These are phyloP conservation scores for Arenaria interpres DNA, from an alignment of 2,113 vertebrate genomes.

Conservation along the genomic window DNA sequence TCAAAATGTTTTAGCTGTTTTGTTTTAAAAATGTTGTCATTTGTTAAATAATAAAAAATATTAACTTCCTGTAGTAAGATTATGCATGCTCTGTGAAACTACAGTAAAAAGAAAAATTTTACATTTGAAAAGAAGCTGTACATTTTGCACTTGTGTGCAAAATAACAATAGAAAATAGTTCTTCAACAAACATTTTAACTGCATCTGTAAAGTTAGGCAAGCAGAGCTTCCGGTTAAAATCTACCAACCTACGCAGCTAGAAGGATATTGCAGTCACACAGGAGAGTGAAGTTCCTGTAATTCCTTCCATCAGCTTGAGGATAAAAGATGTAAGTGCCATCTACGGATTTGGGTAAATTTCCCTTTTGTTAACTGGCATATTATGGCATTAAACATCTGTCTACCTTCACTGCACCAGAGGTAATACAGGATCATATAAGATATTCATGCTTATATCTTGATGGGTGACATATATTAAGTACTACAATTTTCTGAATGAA, in stretches of 20 bases:
- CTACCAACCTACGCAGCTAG: not conserved
- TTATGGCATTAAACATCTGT: not conserved
- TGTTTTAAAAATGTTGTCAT: not conserved
- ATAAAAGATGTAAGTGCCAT: not conserved
- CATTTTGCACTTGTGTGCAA: not conserved
- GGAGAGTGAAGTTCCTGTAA: constrained; percentile 4
- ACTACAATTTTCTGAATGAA: not conserved
- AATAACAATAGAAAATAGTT: not conserved
- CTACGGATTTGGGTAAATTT: not conserved
- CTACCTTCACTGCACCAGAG: not conserved
- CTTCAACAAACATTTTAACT: not conserved
- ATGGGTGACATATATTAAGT: not conserved
- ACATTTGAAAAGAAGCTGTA: not conserved
- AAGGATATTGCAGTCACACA: not conserved
- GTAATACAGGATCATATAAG: not conserved
- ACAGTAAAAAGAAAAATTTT: not conserved
- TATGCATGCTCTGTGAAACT: not conserved
- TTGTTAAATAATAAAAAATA: not conserved
- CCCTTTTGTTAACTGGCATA: not conserved
- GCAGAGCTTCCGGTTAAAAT: not conserved
- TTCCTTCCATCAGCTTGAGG: not conserved
- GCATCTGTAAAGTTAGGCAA: not conserved
- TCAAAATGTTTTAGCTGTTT: not conserved
- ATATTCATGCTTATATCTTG: not conserved
- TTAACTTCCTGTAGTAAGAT: not conserved